Percentiles rank a stretch among this genome's conserved stretches.
Conservation (phyloP, 1,140 invertebrate genomes). For the Mactra quadrangularis region DNA sequence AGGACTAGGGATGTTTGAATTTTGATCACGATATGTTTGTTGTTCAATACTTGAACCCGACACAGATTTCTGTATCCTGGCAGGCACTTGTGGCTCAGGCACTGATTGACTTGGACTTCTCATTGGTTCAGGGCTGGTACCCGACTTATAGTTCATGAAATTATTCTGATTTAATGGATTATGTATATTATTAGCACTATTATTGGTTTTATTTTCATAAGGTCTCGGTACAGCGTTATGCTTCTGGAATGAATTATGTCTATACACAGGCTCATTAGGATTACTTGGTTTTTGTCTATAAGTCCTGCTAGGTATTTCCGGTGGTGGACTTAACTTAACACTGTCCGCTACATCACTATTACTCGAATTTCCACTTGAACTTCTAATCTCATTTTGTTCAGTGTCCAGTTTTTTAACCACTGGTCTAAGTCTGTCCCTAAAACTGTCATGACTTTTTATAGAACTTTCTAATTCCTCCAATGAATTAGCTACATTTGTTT, state of each 20-base stretch:
- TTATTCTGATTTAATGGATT: conserved; percentile 45
- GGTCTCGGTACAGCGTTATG: conserved; percentile 31
- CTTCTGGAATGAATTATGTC: conserved; percentile 55
- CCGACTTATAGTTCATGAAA: conserved; percentile 16
- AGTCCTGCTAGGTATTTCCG: conserved; percentile 43
- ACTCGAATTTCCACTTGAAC: not conserved
- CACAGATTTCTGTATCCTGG: conserved; percentile 14
- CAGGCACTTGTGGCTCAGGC: conserved; percentile 54
- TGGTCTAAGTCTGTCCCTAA: conserved; percentile 49
- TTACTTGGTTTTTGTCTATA: conserved; percentile 42
- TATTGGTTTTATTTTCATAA: conserved; percentile 61
- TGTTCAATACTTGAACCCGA: conserved; percentile 23
- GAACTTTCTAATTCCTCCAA: conserved; percentile 54
- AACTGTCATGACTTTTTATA: conserved; percentile 34
- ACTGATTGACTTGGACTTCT: conserved; percentile 43
- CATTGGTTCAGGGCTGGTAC: not conserved
- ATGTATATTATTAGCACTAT: conserved; percentile 50
- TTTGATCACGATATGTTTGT: conserved; percentile 29
- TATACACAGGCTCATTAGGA: conserved; percentile 22
- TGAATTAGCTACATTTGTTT: conserved; percentile 27
- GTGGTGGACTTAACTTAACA: conserved; percentile 17
- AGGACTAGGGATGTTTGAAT: conserved; percentile 52
- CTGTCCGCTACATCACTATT: conserved; percentile 21
- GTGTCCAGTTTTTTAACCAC: conserved; percentile 43
- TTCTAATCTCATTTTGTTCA: not conserved